Evolutionary conservation across 1,140 invertebrate species (phyloP).

Genomic region (Drosophila biarmipes): DNA sequence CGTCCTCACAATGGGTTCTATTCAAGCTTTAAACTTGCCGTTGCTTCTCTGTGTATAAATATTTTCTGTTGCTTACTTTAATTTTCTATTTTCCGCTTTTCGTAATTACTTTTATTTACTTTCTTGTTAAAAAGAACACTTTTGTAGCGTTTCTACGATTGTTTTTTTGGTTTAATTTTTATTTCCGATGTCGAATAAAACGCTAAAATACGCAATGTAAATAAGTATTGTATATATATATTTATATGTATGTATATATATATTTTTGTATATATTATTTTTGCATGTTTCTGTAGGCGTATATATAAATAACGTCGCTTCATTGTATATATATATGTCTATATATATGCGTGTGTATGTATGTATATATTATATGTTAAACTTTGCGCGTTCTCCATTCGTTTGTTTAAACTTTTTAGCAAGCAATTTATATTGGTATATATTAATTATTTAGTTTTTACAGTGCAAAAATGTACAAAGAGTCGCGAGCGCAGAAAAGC

Average conservation of each 20-base stretch:
- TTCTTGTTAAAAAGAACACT: conserved; percentile 69
- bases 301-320: conserved; percentile 71
- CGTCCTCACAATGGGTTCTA: conserved; percentile 4
- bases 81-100: conserved; percentile 25
- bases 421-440: conserved; percentile 44
- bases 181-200: conserved; percentile 66
- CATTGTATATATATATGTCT: conserved; percentile 21
- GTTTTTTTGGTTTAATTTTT: conserved; percentile 35
- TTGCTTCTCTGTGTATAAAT: conserved; percentile 66
- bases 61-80: conserved; percentile 43
- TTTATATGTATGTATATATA: conserved; percentile 49
- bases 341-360: conserved; percentile 46
- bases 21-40: conserved; percentile 59
- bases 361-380: conserved; percentile 49
- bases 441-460: conserved; percentile 47
- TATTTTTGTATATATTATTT: conserved; percentile 69
- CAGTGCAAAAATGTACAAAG: conserved; percentile 61
- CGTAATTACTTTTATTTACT: conserved; percentile 30
- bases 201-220: conserved; percentile 75
- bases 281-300: conserved; percentile 55
- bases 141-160: conserved; percentile 54
- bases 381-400: conserved; percentile 53
- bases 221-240: conserved; percentile 67
- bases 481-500: conserved; percentile 21
- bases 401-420: conserved; percentile 41